Conservation (phyloP, 23 tunicate species). For the Phallusia fumigata region DNA sequence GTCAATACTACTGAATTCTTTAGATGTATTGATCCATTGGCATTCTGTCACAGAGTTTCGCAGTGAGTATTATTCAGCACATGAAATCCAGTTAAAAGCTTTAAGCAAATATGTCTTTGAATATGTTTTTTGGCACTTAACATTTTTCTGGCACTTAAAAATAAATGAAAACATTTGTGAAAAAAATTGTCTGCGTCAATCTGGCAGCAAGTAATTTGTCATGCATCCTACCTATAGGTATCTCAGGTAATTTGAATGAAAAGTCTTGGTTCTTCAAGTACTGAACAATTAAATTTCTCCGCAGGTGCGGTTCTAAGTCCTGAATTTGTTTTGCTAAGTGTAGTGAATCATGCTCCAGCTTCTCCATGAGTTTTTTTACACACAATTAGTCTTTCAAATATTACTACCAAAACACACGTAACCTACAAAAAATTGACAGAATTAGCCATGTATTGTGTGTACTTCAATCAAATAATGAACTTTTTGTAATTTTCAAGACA, state of each 20-base stretch:
- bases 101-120: not conserved
- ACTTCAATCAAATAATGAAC: not conserved
- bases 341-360: not conserved
- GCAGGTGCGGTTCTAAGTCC: not conserved
- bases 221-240: not conserved
- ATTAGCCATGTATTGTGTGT: not conserved
- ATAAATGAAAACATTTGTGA: too few species aligned
- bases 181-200: too few species aligned
- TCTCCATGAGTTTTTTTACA: conserved; percentile 3
- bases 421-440: not conserved
- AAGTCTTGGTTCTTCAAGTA: not conserved
- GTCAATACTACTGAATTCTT: conserved; percentile 11
- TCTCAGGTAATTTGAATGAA: not conserved
- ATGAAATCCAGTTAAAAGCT: too few species aligned
- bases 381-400: not conserved
- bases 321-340: not conserved
- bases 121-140: not conserved
- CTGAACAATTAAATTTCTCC: not conserved
- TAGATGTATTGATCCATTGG: conserved; percentile 28
- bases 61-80: too few species aligned
- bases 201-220: too few species aligned
- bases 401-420: not conserved
- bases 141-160: too few species aligned
- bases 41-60: conserved; percentile 12
- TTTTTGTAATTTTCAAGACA: conserved; percentile 1